These are phyloP conservation scores for Alethe castanea DNA, from an alignment of 2,113 vertebrate species.

Conservation along the genomic window DNA sequence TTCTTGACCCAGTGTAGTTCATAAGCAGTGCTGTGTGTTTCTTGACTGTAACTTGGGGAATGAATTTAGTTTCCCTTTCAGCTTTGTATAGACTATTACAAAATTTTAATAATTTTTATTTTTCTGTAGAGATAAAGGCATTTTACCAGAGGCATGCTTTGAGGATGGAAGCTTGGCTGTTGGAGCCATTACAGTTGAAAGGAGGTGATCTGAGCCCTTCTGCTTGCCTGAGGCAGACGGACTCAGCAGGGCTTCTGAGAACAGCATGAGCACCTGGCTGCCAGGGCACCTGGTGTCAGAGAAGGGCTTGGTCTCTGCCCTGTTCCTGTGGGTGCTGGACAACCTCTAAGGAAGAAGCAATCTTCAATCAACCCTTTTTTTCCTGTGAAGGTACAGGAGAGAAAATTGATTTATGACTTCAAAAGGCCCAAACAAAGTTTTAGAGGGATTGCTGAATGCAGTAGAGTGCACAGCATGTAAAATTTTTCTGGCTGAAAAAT, in stretches of 20 bases:
- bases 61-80: not conserved
- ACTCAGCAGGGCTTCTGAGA: not conserved
- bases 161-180: not conserved
- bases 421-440: not conserved
- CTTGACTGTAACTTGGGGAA: not conserved
- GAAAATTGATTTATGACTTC: not conserved
- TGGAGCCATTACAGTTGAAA: not conserved
- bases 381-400: not conserved
- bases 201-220: not conserved
- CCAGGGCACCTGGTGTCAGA: not conserved
- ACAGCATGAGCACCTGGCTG: not conserved
- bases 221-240: not conserved
- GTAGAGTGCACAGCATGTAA: not conserved
- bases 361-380: not conserved
- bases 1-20: not conserved
- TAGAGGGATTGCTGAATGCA: not conserved
- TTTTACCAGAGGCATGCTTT: not conserved
- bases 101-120: not conserved
- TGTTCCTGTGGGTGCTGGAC: not conserved
- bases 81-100: not conserved
- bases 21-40: not conserved
- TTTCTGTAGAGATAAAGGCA: not conserved
- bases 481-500: not conserved
- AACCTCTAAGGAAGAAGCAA: not conserved
- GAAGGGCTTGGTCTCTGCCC: not conserved